Conservation (phyloP, 1,140 invertebrate species). For the Oryctes rhinoceros region DNA sequence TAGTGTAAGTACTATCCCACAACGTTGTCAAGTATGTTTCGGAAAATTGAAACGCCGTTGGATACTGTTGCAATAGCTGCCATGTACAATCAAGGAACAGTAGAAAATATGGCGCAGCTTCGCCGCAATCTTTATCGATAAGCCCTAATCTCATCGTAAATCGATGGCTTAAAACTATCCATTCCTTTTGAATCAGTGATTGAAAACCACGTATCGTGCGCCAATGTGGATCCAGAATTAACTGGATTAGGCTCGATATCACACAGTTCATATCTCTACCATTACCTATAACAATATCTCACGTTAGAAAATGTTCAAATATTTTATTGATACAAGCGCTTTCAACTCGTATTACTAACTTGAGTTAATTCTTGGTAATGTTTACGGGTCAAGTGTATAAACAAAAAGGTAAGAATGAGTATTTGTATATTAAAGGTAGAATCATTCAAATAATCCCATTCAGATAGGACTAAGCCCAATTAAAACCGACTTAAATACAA, state of each 20-base stretch:
- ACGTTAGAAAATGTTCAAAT: background rate
- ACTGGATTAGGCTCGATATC: slow-evolving; percentile 85
- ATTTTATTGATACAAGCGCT: no score
- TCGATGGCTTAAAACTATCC: slow-evolving; percentile 90
- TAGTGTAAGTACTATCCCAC: slow-evolving; percentile 88
- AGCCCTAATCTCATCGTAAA: slow-evolving; percentile 78
- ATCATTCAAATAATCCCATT: no score
- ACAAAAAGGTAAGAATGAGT: no score
- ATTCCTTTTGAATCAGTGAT: slow-evolving; percentile 92
- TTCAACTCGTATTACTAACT: no score
- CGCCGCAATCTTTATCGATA: slow-evolving; percentile 62
- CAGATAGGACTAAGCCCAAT: no score
- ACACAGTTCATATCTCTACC: slow-evolving; percentile 90
- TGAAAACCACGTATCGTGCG: slow-evolving; percentile 91
- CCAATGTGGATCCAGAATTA: slow-evolving; percentile 86
- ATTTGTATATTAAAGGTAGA: no score
- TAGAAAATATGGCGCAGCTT: slow-evolving; percentile 84
- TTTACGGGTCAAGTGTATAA: no score
- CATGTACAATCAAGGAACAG: slow-evolving; percentile 93
- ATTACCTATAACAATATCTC: slow-evolving; percentile 65
- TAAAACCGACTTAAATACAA: no score
- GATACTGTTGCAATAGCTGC: slow-evolving; percentile 90
- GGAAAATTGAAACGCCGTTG: slow-evolving; percentile 88
- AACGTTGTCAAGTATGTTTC: slow-evolving; percentile 91
- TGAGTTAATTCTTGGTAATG: no score